Percentiles rank a stretch among this genome's conserved stretches.
phyloP scores from a whole-genome alignment of 1,140 invertebrate species.

The Samia ricini region DNA sequence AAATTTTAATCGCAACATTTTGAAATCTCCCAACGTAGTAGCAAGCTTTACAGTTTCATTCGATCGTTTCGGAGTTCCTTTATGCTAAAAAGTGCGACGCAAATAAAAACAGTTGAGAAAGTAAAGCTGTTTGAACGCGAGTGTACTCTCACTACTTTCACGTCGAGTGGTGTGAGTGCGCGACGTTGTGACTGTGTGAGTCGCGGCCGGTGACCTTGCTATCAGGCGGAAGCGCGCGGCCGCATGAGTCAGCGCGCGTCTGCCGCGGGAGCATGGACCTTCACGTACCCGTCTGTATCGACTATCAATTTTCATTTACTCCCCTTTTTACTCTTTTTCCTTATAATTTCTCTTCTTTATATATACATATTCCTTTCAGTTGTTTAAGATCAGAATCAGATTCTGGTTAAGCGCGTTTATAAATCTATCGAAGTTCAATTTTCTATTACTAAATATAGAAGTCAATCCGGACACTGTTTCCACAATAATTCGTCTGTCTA shows the following conservation, averaged over 20 bases:
- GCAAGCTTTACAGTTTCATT: no score
- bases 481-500: no score
- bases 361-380: background rate
- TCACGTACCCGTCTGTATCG: constrained; percentile 41
- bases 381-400: no score
- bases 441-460: no score
- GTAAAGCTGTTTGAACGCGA: constrained; percentile 36
- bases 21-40: no score
- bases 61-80: no score
- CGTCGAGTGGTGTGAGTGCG: constrained; percentile 44
- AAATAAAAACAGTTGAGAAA: background rate
- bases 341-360: background rate
- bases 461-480: no score
- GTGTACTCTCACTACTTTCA: constrained; percentile 74
- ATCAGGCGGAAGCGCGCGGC: constrained; percentile 73
- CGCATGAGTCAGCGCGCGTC: constrained; percentile 71
- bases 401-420: no score
- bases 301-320: constrained; percentile 12
- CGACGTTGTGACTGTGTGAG: constrained; percentile 34
- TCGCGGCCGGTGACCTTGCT: constrained; percentile 73
- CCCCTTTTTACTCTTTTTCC: background rate
- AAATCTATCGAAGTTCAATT: no score
- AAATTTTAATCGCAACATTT: no score
- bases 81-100: background rate
- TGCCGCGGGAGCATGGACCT: constrained; percentile 65